Evolutionary conservation across 1,140 invertebrate species (phyloP).

Genomic region (Drosophila leontia): DNA sequence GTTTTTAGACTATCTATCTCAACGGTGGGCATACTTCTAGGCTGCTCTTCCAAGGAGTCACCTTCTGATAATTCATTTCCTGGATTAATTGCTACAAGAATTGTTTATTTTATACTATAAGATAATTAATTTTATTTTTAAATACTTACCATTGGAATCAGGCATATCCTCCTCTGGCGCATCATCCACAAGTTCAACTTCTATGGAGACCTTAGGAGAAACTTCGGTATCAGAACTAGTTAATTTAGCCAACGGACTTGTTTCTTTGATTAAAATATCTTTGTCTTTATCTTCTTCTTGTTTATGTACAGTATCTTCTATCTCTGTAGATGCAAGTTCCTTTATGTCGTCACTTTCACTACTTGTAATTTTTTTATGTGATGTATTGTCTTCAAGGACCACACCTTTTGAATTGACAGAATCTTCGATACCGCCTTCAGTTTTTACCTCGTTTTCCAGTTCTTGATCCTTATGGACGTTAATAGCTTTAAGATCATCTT

Average conservation of each 20-base stretch:
- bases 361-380: neutral
- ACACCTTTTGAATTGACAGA: neutral
- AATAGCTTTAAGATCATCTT: neutral
- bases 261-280: neutral
- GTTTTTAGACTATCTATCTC: slow-evolving; percentile 16
- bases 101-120: no score
- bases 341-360: neutral
- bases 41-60: neutral
- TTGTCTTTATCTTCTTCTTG: neutral
- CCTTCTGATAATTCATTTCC: neutral
- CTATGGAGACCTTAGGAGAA: slow-evolving; percentile 15
- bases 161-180: neutral
- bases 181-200: slow-evolving; percentile 31
- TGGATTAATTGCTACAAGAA: neutral
- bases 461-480: no score
- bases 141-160: neutral
- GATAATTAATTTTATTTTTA: neutral
- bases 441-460: neutral
- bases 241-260: neutral
- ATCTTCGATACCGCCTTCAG: neutral
- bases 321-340: neutral
- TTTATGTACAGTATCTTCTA: neutral
- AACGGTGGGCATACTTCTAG: neutral
- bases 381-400: no score
- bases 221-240: neutral